A percentile compares a stretch with the other conserved stretches of the same genome.
phyloP scores from a whole-genome alignment of 2,888 invertebrate species.

The Tachina fera region DNA sequence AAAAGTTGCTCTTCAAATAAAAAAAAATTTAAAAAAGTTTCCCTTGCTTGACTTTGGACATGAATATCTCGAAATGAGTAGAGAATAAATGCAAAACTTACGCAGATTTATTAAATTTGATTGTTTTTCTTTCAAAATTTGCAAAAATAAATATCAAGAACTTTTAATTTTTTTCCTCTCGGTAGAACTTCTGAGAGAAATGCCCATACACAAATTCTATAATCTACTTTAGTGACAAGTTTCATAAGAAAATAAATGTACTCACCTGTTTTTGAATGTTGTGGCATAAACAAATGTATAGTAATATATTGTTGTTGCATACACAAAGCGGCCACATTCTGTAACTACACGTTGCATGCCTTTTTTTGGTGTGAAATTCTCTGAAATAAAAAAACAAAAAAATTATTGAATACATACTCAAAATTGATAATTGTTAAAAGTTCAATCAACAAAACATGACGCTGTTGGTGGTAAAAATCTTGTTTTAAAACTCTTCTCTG shows the following conservation, averaged over 20 bases:
- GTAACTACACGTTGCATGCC: constrained; percentile 3
- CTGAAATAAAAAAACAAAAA: not conserved
- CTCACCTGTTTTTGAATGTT: not conserved
- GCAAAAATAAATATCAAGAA: no score
- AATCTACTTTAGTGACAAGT: not conserved
- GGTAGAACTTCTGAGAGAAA: no score
- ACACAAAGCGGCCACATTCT: not conserved
- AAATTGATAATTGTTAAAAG: constrained; percentile 65
- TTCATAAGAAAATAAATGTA: not conserved
- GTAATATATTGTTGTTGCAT: constrained; percentile 17
- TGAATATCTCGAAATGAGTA: no score
- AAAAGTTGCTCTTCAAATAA: no score
- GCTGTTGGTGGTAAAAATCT: constrained; percentile 31
- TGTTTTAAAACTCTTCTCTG: constrained; percentile 34
- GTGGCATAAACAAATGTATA: not conserved
- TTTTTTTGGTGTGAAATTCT: not conserved
- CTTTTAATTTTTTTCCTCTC: no score
- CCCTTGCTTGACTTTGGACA: no score
- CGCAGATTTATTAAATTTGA: no score
- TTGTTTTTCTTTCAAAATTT: no score
- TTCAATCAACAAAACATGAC: constrained; percentile 63
- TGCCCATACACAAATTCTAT: not conserved
- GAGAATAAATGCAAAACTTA: no score
- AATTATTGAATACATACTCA: constrained; percentile 20
- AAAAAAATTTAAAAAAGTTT: no score